A percentile compares a stretch with the other conserved stretches of the same genome.
Conservation (phyloP, 2,797 vertebrate genomes). For the Gallinago stenura region DNA sequence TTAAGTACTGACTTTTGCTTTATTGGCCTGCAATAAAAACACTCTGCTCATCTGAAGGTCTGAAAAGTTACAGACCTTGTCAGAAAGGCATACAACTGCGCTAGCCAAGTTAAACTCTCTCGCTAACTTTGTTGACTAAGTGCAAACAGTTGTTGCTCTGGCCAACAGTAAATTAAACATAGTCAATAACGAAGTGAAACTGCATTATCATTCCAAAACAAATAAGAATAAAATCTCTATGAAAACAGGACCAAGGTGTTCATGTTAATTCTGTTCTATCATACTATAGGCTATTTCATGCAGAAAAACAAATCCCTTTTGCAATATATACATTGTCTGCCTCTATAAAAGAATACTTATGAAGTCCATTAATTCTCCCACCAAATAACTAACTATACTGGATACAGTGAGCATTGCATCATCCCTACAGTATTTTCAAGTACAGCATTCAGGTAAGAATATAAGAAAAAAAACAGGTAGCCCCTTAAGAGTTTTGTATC, state of each 20-base stretch:
- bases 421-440: not conserved
- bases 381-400: not conserved
- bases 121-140: not conserved
- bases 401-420: not conserved
- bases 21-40: not conserved
- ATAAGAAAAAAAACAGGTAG: not conserved
- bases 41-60: not conserved
- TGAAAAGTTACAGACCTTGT: not conserved
- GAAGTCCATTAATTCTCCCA: not conserved
- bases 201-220: not conserved
- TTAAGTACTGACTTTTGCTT: not conserved
- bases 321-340: not conserved
- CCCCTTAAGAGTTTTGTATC: not conserved
- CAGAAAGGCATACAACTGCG: not conserved
- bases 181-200: not conserved
- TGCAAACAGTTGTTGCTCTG: not conserved
- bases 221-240: not conserved
- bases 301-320: not conserved
- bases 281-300: not conserved
- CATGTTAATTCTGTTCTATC: not conserved
- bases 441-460: not conserved
- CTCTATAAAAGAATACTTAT: not conserved
- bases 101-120: not conserved
- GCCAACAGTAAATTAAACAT: not conserved
- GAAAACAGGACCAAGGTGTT: not conserved